A percentile compares a stretch with the other conserved stretches of the same genome.
These are phyloP conservation scores for Autographa gamma DNA, from an alignment of 2,888 invertebrate species.

Conservation along the genomic window DNA sequence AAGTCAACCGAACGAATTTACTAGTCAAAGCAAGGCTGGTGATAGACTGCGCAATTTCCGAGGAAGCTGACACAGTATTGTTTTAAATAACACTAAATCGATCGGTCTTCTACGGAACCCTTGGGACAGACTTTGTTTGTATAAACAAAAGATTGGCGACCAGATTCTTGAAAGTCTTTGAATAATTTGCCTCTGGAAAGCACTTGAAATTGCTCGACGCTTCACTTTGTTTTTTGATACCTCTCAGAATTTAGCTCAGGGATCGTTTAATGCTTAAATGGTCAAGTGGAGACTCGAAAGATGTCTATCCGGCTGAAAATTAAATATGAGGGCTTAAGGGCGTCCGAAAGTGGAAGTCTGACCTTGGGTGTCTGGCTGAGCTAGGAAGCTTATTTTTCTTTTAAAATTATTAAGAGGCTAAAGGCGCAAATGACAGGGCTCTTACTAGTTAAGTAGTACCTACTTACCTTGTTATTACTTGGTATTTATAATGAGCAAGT, in stretches of 20 bases:
- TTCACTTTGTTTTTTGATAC: constrained; percentile 8
- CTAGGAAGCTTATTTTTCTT: background rate
- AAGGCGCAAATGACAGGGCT: background rate
- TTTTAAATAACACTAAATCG: constrained; percentile 45
- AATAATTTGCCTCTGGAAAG: constrained; percentile 40
- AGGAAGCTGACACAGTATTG: constrained; percentile 32
- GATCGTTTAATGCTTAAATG: constrained; percentile 7
- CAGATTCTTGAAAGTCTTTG: constrained; percentile 25
- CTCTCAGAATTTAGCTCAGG: constrained; percentile 1
- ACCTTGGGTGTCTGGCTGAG: background rate
- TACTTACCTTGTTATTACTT: background rate
- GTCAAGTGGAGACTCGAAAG: constrained; percentile 7
- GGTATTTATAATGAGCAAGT: background rate
- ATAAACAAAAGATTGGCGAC: constrained; percentile 29
- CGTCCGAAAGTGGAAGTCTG: background rate
- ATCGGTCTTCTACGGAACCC: constrained; percentile 27
- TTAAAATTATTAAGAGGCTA: background rate
- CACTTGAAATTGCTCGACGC: constrained; percentile 8
- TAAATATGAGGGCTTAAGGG: background rate
- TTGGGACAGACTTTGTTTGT: constrained; percentile 27
- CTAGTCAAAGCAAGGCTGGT: constrained; percentile 29
- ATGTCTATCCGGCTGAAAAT: constrained; percentile 7
- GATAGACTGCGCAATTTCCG: constrained; percentile 34
- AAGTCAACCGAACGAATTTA: constrained; percentile 37
- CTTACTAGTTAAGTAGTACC: background rate